Evolutionary conservation across 2,797 vertebrate species (phyloP), one percentile per base, ranked within the genome.

Genomic region (Gymnoscopelus microlampas): DNA sequence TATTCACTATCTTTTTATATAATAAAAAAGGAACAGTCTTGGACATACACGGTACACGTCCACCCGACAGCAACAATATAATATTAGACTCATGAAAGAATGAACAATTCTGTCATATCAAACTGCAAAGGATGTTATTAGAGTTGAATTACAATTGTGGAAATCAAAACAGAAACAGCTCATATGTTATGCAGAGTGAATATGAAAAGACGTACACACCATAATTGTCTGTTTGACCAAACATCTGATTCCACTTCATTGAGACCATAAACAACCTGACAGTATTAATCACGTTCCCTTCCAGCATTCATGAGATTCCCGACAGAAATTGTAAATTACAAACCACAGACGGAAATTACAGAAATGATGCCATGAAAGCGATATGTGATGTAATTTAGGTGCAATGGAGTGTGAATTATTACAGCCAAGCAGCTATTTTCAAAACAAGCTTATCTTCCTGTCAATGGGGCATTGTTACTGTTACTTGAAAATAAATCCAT

Each of bases 331-430:
- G 9, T 14, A 48, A 39, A n/a, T 29, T 14, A n/a, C 29, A 7
- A 57, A 3, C 55, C 13, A 29, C 4, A 11, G 55, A 32, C 24
- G 23, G 14, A 57, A 35, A 32, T 29, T 6, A 32, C 26, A 35
- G 0, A 29, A 57, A 32, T 32, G 13, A 29, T 14, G 4, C 1
- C 14, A 39, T 54, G 67, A 50, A 65, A 39, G 57, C 3, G 48
- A 68, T 19, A 9, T 35, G 32, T 77, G 74, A 80, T 80, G 74
- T 65, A 80, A 77, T 67, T 44, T 47, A 65, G 60, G 59, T 53
- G 56, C 70, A 80, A 71, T 60, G 47, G 47, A 58, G 50, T 60
- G 26, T 54, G 13, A 56, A 23, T n/a, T n/a, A 57, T 23, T 56
- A 24, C 39, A 44, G 39, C 8, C 39, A 44, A 10, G 39, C 39